phyloP scores from a whole-genome alignment of 2,888 invertebrate genomes.

The Punctoribates punctum region DNA sequence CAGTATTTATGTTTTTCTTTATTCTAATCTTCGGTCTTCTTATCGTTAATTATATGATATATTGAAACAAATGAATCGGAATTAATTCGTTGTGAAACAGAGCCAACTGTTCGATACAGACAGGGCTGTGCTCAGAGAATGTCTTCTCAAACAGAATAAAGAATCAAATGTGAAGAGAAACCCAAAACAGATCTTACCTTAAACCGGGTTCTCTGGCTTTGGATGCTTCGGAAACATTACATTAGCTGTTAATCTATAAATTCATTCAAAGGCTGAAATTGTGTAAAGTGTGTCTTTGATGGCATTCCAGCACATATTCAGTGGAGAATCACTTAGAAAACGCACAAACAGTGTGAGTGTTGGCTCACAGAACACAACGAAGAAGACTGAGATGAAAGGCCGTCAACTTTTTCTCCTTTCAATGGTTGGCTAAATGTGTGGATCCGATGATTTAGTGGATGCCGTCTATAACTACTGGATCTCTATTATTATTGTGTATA shows the following conservation, averaged over 20 bases:
- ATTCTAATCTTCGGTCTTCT: not conserved
- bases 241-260: slow-evolving; percentile 8
- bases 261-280: not conserved
- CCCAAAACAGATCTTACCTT: slow-evolving; percentile 7
- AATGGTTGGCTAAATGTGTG: not conserved
- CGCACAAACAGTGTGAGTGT: too few species aligned
- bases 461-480: not conserved
- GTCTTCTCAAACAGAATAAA: not conserved
- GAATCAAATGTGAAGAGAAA: not conserved
- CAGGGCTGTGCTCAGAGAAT: not conserved
- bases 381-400: not conserved
- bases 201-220: not conserved
- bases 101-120: too few species aligned
- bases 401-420: not conserved
- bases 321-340: too few species aligned
- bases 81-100: not conserved
- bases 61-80: not conserved
- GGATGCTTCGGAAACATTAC: not conserved
- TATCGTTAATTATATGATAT: not conserved
- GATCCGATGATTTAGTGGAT: not conserved
- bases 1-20: not conserved
- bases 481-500: not conserved
- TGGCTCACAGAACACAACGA: not conserved
- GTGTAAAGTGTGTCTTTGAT: not conserved
- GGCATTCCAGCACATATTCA: not conserved